A percentile compares a stretch with the other conserved stretches of the same genome.
Evolutionary conservation across 2,113 vertebrate species (phyloP).

Genomic region (Plecotus auritus): DNA sequence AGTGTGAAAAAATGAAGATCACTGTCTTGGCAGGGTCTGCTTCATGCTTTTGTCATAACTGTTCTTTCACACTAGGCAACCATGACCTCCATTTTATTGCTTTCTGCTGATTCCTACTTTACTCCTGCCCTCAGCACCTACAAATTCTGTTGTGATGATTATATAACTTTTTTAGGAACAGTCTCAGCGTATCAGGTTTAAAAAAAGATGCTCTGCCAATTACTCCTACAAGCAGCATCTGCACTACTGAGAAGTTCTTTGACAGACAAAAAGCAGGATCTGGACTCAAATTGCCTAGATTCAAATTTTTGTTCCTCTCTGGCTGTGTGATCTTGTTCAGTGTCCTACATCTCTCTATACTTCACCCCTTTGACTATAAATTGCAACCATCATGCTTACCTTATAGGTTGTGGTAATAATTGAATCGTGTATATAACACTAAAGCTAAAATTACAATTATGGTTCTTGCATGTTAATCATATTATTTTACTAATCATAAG

Average conservation of each 20-base stretch:
- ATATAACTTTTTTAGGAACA: background rate
- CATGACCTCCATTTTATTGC: background rate
- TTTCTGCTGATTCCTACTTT: background rate
- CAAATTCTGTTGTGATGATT: background rate
- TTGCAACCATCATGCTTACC: background rate
- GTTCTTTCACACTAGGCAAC: background rate
- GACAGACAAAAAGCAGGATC: background rate
- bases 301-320: background rate
- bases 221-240: background rate
- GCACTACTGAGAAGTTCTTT: background rate
- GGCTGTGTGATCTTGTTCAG: background rate
- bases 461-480: background rate
- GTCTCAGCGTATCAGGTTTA: background rate
- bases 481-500: background rate
- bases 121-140: background rate
- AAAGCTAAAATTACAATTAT: background rate
- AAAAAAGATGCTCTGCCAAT: background rate
- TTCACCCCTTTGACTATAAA: background rate
- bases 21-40: background rate
- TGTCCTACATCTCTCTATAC: background rate
- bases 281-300: background rate
- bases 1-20: background rate
- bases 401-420: background rate
- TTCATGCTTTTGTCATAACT: background rate
- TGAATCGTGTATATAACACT: background rate